phyloP scores from a whole-genome alignment of 2,113 vertebrate species.

The Trochalopteron elliotii region DNA sequence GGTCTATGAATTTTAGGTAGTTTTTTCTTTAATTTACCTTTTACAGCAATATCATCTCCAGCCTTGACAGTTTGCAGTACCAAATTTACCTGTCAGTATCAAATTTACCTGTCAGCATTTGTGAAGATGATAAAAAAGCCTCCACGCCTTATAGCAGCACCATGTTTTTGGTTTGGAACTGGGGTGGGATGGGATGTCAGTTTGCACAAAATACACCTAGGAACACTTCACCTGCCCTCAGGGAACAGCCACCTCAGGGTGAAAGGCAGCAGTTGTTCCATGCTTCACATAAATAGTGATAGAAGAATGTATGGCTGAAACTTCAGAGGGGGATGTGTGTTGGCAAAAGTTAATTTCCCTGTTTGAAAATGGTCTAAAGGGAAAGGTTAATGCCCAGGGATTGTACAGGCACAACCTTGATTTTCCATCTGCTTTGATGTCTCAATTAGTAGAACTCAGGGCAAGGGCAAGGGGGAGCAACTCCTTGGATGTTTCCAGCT shows the following conservation, averaged over 20 bases:
- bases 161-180: neutral
- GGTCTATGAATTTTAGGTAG: neutral
- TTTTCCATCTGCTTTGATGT: constrained; percentile 52
- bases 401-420: constrained; percentile 7
- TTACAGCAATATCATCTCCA: neutral
- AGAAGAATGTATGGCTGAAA: neutral
- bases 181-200: neutral
- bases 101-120: neutral
- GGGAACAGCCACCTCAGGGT: neutral
- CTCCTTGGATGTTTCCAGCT: constrained; percentile 18
- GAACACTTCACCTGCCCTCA: neutral
- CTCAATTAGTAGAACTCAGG: constrained; percentile 35
- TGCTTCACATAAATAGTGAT: neutral
- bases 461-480: neutral
- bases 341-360: neutral
- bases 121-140: neutral
- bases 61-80: neutral
- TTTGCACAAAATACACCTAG: neutral
- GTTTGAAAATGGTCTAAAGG: constrained; percentile 5
- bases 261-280: neutral
- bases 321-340: neutral
- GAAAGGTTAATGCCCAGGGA: constrained; percentile 5
- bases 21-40: neutral
- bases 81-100: neutral
- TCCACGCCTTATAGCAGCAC: neutral